phyloP scores from a whole-genome alignment of 2,888 invertebrate species.

The Hypercompe scribonia region DNA sequence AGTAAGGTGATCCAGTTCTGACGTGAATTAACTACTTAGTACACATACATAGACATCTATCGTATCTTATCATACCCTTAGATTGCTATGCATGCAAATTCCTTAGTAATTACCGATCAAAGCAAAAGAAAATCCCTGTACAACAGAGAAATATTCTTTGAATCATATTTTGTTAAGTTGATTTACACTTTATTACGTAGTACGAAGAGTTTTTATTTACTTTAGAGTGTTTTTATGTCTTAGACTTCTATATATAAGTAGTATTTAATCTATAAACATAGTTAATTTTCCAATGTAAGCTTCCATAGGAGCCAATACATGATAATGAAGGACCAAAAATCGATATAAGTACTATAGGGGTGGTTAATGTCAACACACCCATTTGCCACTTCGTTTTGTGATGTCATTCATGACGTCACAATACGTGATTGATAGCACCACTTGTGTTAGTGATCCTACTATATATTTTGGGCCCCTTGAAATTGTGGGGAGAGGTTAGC shows the following conservation, averaged over 20 bases:
- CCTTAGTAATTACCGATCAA: too few species aligned
- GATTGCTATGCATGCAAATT: too few species aligned
- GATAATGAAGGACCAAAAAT: slow-evolving; percentile 16
- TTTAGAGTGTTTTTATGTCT: not conserved
- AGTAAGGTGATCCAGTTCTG: too few species aligned
- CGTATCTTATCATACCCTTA: too few species aligned
- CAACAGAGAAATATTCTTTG: not conserved
- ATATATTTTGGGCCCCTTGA: not conserved
- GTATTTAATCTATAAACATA: not conserved
- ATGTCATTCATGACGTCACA: slow-evolving; percentile 24
- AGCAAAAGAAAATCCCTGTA: too few species aligned
- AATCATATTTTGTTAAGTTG: not conserved
- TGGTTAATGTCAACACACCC: slow-evolving; percentile 41
- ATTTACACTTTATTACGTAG: not conserved
- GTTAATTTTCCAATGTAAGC: not conserved
- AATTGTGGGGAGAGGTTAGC: not conserved
- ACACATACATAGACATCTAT: too few species aligned
- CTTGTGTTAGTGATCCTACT: slow-evolving; percentile 12
- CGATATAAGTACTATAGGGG: slow-evolving; percentile 20
- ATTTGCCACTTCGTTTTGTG: slow-evolving; percentile 2
- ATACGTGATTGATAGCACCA: slow-evolving; percentile 17
- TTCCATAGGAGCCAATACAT: not conserved
- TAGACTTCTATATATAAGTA: not conserved
- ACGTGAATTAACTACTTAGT: too few species aligned
- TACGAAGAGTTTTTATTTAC: not conserved